These are phyloP conservation scores for Florisuga fusca DNA, from an alignment of 2,797 vertebrate genomes.

Conservation along the genomic window DNA sequence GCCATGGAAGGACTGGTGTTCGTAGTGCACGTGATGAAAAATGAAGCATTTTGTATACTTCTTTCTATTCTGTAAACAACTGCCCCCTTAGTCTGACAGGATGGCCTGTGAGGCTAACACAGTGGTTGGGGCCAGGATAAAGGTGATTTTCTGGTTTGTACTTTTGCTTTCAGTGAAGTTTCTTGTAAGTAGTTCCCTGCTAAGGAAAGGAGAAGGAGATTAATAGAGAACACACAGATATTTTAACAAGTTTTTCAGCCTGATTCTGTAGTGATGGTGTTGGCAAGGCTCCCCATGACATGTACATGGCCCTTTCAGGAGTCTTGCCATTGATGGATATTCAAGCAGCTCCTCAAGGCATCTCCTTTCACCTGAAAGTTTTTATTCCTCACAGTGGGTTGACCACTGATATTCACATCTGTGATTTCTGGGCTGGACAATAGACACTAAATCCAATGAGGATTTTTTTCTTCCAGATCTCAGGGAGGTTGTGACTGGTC, in stretches of 20 bases:
- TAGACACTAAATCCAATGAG: background rate
- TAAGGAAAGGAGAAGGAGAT: too few species aligned
- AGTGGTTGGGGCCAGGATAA: too few species aligned
- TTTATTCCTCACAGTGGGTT: background rate
- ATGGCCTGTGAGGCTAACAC: background rate
- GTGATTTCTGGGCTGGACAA: background rate
- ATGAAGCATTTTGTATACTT: background rate
- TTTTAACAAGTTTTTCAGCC: background rate
- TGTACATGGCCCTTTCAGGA: background rate
- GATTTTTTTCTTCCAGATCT: background rate
- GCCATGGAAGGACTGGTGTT: background rate
- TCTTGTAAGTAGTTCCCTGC: too few species aligned
- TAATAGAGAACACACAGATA: too few species aligned
- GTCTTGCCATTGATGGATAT: background rate
- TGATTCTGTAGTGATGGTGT: background rate
- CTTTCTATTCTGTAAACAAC: fast-evolving
- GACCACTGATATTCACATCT: background rate
- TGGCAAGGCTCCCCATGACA: background rate
- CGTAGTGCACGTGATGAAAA: background rate
- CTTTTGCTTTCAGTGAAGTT: too few species aligned
- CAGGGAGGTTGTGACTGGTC: background rate
- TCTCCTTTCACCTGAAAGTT: background rate
- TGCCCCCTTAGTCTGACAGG: fast-evolving
- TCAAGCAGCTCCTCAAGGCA: background rate
- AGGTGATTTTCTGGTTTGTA: too few species aligned